phyloP scores from a whole-genome alignment of 2,113 vertebrate genomes.

The Bufo gargarizans region DNA sequence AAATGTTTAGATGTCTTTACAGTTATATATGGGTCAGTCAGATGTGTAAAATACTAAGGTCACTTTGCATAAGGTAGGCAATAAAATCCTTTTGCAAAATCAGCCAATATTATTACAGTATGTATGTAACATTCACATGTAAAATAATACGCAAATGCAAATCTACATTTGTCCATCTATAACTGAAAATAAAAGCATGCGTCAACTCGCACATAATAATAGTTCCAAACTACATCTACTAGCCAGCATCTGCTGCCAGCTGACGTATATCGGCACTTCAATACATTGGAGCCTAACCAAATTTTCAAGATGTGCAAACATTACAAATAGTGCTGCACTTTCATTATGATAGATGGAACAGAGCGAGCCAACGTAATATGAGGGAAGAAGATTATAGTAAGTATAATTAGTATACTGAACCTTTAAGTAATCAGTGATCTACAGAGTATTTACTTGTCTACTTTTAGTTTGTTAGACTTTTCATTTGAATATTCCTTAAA shows the following conservation, averaged over 20 bases:
- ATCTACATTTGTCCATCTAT: background rate
- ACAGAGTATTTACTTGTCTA: background rate
- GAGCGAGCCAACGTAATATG: background rate
- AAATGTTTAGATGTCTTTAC: too few relatives aligned
- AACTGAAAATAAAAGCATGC: background rate
- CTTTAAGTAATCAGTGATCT: background rate
- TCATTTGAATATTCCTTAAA: background rate
- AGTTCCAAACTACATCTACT: background rate
- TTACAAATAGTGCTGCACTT: background rate
- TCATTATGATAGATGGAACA: background rate
- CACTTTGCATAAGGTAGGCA: too few relatives aligned
- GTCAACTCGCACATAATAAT: background rate
- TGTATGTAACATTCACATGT: background rate
- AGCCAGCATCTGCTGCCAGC: background rate
- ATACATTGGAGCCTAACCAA: constrained; percentile 7
- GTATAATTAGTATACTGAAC: background rate
- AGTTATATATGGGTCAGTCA: too few relatives aligned
- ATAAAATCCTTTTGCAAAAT: background rate
- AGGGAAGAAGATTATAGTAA: background rate
- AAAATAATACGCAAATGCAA: background rate
- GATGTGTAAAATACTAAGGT: too few relatives aligned
- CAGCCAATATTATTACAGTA: background rate
- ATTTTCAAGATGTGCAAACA: constrained; percentile 36
- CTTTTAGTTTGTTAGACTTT: background rate
- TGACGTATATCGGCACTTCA: constrained; percentile 6